A percentile compares a stretch with the other conserved stretches of the same genome.
These are phyloP conservation scores for Alca torda DNA, from an alignment of 2,797 vertebrate genomes.

Conservation along the genomic window DNA sequence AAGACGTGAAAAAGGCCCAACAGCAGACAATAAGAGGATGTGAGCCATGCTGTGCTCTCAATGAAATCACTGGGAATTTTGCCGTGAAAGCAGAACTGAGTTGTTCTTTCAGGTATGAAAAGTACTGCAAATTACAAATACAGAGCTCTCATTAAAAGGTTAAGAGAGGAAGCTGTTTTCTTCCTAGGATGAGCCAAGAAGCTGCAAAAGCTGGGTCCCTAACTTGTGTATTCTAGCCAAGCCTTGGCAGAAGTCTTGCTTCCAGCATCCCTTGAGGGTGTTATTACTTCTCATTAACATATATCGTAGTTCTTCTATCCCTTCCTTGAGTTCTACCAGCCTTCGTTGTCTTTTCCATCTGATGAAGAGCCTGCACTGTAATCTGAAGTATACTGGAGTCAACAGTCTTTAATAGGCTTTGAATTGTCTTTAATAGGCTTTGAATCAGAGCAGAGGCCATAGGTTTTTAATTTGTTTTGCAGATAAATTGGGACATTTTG, in stretches of 20 bases:
- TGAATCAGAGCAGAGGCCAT: neutral
- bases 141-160: neutral
- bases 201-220: neutral
- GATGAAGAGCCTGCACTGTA: neutral
- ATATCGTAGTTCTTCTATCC: neutral
- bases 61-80: slow-evolving; percentile 15
- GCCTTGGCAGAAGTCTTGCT: neutral
- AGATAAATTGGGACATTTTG: neutral
- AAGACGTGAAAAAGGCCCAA: neutral
- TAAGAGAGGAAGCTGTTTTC: neutral
- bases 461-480: neutral
- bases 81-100: neutral
- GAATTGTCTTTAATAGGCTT: neutral
- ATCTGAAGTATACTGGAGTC: neutral
- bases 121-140: neutral
- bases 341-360: neutral
- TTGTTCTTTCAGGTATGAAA: slow-evolving; percentile 32
- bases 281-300: neutral
- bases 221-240: neutral
- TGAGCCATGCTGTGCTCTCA: neutral
- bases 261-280: neutral
- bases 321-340: neutral
- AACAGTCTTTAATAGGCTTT: neutral
- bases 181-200: neutral
- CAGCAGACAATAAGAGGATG: neutral